phyloP scores from a whole-genome alignment of 2,888 invertebrate species.

The Lycophotia porphyrea region DNA sequence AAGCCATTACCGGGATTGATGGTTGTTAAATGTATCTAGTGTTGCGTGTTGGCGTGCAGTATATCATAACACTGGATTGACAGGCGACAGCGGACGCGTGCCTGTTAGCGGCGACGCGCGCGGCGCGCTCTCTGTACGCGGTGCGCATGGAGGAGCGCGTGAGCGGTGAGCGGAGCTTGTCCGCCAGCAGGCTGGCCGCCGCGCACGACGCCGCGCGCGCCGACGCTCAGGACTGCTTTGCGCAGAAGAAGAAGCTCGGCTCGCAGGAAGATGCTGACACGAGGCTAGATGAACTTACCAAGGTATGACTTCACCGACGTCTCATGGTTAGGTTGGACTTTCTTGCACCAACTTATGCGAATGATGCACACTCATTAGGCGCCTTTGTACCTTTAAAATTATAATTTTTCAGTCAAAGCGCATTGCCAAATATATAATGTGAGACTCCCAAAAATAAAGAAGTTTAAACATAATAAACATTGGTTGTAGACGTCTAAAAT shows the following conservation, averaged over 20 bases:
- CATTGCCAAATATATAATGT: neutral
- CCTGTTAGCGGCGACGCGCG: constrained; percentile 55
- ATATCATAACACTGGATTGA: neutral
- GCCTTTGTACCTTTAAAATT: neutral
- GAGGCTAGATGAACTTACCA: constrained; percentile 35
- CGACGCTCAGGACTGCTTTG: constrained; percentile 36
- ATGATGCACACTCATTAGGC: neutral
- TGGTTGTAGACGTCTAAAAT: neutral
- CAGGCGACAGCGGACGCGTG: constrained; percentile 66
- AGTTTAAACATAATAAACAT: neutral
- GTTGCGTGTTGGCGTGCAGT: neutral
- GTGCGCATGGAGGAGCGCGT: constrained; percentile 68
- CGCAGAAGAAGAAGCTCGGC: constrained; percentile 64
- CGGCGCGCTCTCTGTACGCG: constrained; percentile 60
- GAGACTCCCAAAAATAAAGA: neutral
- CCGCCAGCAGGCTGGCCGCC: neutral
- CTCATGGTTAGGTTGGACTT: neutral
- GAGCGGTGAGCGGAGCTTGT: constrained; percentile 27
- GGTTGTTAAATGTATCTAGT: neutral
- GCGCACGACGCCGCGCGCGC: constrained; percentile 32
- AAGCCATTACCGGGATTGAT: neutral
- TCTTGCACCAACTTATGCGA: neutral
- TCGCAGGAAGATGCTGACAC: constrained; percentile 41
- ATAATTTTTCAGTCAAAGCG: neutral
- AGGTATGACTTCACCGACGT: constrained; percentile 26